Conservation (phyloP, 2,113 vertebrate genomes). For the Eudorcas thomsonii region DNA sequence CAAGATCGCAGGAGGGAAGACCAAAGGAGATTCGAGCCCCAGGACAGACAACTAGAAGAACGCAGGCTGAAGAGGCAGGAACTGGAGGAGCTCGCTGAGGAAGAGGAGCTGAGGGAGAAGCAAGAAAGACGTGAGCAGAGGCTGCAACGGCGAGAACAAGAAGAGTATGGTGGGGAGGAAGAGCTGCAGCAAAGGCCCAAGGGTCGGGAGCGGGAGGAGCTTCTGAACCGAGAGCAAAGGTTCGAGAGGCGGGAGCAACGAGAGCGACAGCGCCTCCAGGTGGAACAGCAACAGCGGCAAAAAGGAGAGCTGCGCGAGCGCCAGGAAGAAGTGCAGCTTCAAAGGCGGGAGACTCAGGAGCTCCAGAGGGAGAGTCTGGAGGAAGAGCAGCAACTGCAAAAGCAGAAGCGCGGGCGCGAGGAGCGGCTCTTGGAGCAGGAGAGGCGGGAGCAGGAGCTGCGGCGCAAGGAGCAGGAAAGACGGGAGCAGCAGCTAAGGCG, state of each 20-base stretch:
- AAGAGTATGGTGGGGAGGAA: not conserved
- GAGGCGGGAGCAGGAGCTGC: not conserved
- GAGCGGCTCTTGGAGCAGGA: not conserved
- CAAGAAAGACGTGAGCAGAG: not conserved
- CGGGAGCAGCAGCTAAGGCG: not conserved
- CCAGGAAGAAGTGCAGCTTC: not conserved
- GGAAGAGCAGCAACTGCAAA: not conserved
- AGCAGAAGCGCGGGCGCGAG: not conserved
- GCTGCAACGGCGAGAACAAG: constrained; percentile 9
- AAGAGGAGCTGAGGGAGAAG: not conserved
- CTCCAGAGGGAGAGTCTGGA: not conserved
- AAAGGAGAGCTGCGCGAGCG: not conserved
- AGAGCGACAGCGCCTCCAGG: not conserved
- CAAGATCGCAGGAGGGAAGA: constrained; percentile 40
- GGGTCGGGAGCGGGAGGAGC: not conserved
- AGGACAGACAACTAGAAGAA: constrained; percentile 14
- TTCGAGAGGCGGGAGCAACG: not conserved
- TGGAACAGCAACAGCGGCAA: not conserved
- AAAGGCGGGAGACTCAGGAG: not conserved
- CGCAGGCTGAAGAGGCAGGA: constrained; percentile 13
- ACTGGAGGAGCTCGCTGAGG: constrained; percentile 5
- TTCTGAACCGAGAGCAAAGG: not conserved
- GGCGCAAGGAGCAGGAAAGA: not conserved
- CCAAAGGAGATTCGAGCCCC: constrained; percentile 5
- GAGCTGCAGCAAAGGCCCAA: not conserved